These are phyloP conservation scores for Halictus ligatus DNA, from an alignment of 2,888 invertebrate species.

Conservation along the genomic window DNA sequence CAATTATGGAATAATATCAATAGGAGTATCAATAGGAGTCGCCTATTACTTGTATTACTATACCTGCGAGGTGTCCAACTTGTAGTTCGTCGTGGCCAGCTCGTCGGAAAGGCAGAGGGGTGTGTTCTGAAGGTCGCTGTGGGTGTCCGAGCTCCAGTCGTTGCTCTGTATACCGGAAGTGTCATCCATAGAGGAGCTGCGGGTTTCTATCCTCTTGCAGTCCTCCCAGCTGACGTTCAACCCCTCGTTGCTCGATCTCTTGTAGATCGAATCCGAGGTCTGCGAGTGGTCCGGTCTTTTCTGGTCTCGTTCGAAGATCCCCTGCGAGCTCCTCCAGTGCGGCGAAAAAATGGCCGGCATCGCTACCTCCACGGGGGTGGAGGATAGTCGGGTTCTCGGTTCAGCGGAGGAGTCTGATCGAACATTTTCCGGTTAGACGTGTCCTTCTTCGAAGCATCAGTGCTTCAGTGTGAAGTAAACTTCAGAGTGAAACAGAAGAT, in stretches of 20 bases:
- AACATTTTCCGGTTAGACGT: neutral
- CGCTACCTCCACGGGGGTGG: neutral
- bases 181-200: slow-evolving; percentile 65
- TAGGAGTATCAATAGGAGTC: too few species aligned
- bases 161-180: slow-evolving; percentile 76
- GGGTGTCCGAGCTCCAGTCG: slow-evolving; percentile 71
- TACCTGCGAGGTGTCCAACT: slow-evolving; percentile 45
- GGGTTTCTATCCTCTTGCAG: slow-evolving; percentile 51
- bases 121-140: slow-evolving; percentile 63
- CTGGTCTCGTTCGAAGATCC: neutral
- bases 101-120: slow-evolving; percentile 62
- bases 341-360: neutral
- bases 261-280: slow-evolving; percentile 48
- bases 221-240: slow-evolving; percentile 63
- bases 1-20: too few species aligned
- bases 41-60: too few species aligned
- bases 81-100: slow-evolving; percentile 48
- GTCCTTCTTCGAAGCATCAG: neutral
- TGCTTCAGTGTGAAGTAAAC: neutral
- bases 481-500: neutral
- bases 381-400: neutral
- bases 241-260: slow-evolving; percentile 69
- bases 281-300: slow-evolving; percentile 16
- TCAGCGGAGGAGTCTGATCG: slow-evolving; percentile 36
- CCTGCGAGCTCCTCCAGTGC: slow-evolving; percentile 6